Percentiles rank a stretch among this genome's conserved stretches.
phyloP scores from a whole-genome alignment of 2,797 vertebrate species.

The Clamator glandarius region DNA sequence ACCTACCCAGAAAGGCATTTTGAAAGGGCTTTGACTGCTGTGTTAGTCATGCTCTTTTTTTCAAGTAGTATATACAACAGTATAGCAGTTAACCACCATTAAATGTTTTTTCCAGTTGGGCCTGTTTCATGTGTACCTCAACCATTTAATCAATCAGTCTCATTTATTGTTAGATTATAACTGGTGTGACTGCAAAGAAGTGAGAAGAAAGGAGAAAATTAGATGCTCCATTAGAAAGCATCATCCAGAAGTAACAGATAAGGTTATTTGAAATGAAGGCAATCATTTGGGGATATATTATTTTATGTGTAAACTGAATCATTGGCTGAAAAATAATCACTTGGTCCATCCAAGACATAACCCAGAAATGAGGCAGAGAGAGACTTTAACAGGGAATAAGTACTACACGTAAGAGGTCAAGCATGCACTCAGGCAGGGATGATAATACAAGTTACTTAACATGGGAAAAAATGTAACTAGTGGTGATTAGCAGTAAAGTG shows the following conservation, averaged over 20 bases:
- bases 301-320: background rate
- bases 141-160: conserved; percentile 18
- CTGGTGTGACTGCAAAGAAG: background rate
- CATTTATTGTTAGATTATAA: background rate
- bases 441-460: conserved; percentile 23
- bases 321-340: conserved; percentile 47
- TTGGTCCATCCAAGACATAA: conserved; percentile 17
- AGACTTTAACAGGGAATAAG: conserved; percentile 20
- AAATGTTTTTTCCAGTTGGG: conserved; percentile 6
- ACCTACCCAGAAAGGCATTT: conserved; percentile 23
- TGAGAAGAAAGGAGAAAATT: conserved; percentile 11
- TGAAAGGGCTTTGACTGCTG: background rate
- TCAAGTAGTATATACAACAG: background rate
- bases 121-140: background rate
- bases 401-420: conserved; percentile 24
- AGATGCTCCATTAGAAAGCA: conserved; percentile 23
- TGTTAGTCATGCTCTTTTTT: conserved; percentile 14
- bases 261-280: conserved; percentile 2
- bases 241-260: conserved; percentile 9
- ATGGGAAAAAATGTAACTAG: background rate
- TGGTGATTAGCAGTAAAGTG: background rate
- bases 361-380: conserved; percentile 8
- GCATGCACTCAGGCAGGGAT: background rate
- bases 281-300: background rate
- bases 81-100: conserved; percentile 20